These are phyloP conservation scores for Sebastes alutus DNA, from an alignment of 2,797 vertebrate species.

Conservation along the genomic window DNA sequence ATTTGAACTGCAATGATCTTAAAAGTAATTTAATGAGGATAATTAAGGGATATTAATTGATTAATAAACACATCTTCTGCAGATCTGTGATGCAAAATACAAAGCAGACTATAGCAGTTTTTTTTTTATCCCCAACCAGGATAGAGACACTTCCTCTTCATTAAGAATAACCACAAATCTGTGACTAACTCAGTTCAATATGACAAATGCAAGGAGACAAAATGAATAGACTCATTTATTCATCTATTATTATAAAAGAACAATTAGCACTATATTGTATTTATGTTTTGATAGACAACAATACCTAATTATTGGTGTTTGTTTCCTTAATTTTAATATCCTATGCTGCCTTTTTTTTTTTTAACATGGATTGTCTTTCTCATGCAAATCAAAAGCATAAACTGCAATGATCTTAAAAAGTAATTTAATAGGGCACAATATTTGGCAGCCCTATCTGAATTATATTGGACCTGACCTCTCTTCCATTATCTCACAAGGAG, in stretches of 20 bases:
- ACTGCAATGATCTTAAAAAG: not conserved
- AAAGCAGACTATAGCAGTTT: not conserved
- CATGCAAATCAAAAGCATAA: not conserved
- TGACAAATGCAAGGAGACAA: not conserved
- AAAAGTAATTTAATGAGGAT: not conserved
- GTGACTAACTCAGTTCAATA: not conserved
- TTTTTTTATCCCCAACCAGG: constrained; percentile 18
- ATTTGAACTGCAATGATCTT: not conserved
- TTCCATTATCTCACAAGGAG: no score
- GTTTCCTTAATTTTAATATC: not conserved
- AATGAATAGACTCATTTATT: not conserved
- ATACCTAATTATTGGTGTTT: not conserved
- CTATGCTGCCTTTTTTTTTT: not conserved
- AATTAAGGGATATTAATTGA: not conserved
- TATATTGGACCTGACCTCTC: no score
- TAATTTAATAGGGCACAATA: no score
- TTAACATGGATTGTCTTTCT: not conserved
- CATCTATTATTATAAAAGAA: not conserved
- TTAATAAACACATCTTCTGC: not conserved
- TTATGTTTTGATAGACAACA: not conserved
- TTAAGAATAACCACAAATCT: not conserved
- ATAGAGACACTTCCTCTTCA: constrained; percentile 38
- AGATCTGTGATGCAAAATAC: not conserved
- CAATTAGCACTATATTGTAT: not conserved
- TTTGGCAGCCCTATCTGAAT: no score